A percentile compares a stretch with the other conserved stretches of the same genome.
Evolutionary conservation across 2,888 invertebrate genomes (phyloP).

Genomic region (Hydroisotoma schaefferi): DNA sequence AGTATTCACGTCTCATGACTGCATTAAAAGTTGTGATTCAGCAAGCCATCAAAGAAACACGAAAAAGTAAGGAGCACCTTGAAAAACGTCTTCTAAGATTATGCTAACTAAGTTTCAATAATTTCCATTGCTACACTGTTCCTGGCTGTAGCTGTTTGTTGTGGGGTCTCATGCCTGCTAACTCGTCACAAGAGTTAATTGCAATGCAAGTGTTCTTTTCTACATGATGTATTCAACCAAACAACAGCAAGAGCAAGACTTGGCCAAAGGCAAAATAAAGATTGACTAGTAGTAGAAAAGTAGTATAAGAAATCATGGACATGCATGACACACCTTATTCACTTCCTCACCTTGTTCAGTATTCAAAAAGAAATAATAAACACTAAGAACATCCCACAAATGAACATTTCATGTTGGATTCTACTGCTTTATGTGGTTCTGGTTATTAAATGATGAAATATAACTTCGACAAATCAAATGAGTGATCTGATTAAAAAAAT

Average conservation of each 20-base stretch:
- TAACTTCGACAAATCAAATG: too few species aligned
- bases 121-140: background rate
- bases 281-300: constrained; percentile 7
- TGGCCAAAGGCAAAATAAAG: constrained; percentile 14
- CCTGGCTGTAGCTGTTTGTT: too few species aligned
- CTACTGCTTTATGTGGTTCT: background rate
- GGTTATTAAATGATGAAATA: too few species aligned
- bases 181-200: background rate
- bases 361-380: background rate
- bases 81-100: background rate
- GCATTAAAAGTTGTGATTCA: too few species aligned
- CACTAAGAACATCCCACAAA: background rate
- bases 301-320: constrained; percentile 1
- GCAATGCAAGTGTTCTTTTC: constrained; percentile 1
- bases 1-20: too few species aligned
- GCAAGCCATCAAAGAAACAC: background rate
- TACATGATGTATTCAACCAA: background rate
- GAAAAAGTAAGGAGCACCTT: constrained; percentile 2
- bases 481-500: too few species aligned
- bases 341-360: constrained; percentile 9
- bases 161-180: background rate
- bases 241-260: too few species aligned
- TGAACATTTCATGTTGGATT: background rate
- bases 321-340: constrained; percentile 12
- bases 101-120: background rate